Base-by-base conservation (phyloP, 1,140 invertebrate genomes). In the Neodiprion pinetum region DNA sequence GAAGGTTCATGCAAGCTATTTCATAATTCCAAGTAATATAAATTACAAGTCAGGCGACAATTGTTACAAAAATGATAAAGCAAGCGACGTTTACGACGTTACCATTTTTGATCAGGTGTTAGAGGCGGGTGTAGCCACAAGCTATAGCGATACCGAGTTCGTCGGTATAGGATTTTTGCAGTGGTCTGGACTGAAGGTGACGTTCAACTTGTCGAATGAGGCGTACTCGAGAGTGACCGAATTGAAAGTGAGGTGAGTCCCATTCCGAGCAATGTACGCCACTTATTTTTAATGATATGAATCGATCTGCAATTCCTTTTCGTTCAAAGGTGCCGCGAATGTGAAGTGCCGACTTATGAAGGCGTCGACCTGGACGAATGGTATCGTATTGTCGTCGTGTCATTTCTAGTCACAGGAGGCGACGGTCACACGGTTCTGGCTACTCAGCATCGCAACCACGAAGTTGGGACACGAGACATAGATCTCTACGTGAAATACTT, bases 391-490 rank as follows among this genome's bases (percentile, higher is more conserved):
- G 86, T 92, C 4, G 87, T 92, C 48, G 87, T 90, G 50, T 90
- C 89, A 71, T 96, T 93, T 80, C 83, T 95, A 9, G 88, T 91
- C 1, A 83, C 87, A 1, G 94, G 94, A 9, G 94, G 94, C 14
- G 94, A 95, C 78, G 92, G 92, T 9, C 90, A 86, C 75, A 14
- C 71, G 0, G 65, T 77, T 11, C 80, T 87, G 17, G 66, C 70
- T 7, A 69, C 77, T 1, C 76, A 78, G 7, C 75, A 79, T 66
- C 76, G 81, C 12, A 85, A 83, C 74, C 81, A 80, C 23, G 11
- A 76, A 69, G 21, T 75, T 1, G 85, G 85, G 11, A 23, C 49
- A 7, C 12, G 74, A 0, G 85, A 86, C 21, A 70, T 79, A 10
- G 79, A 83, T 47, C 17, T 66, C 1, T 53, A 85, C 0, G 48